Conservation (phyloP, 2,113 vertebrate species). For the Indicator indicator region DNA sequence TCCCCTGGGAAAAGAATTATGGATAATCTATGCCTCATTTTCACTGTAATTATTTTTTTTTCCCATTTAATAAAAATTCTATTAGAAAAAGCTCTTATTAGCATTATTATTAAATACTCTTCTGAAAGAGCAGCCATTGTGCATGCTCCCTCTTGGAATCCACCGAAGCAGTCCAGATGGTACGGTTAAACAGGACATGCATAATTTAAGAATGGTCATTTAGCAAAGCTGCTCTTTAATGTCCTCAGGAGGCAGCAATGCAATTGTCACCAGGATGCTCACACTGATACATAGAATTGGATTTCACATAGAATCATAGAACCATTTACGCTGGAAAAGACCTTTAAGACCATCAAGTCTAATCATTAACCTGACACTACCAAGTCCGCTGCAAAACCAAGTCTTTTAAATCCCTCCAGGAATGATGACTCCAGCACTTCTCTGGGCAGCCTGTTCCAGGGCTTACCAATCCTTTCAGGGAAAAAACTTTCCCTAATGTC, state of each 20-base stretch:
- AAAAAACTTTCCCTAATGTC: no score
- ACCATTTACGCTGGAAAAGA: no score
- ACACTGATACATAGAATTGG: slow-evolving; percentile 65
- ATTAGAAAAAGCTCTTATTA: slow-evolving; percentile 75
- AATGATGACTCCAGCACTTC: no score
- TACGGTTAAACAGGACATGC: slow-evolving; percentile 78
- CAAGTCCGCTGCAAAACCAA: no score
- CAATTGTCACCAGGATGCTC: slow-evolving; percentile 49
- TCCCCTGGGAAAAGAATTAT: slow-evolving; percentile 40
- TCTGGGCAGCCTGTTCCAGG: no score
- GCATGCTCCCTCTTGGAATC: slow-evolving; percentile 61
- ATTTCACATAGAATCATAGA: background rate
- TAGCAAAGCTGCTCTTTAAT: slow-evolving; percentile 77
- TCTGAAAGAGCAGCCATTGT: slow-evolving; percentile 68
- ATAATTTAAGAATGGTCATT: slow-evolving; percentile 85
- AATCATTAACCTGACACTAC: no score
- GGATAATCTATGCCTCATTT: slow-evolving; percentile 43
- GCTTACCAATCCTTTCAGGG: no score
- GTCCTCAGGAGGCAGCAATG: slow-evolving; percentile 64
- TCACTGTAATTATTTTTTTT: slow-evolving; percentile 36
- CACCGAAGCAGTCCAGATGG: slow-evolving; percentile 77
- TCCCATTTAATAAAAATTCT: slow-evolving; percentile 73
- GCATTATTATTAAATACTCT: slow-evolving; percentile 75
- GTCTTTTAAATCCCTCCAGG: no score
- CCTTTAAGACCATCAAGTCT: no score